phyloP scores from a whole-genome alignment of 2,113 vertebrate genomes.

The Calyptommatus sinebrachiatus region DNA sequence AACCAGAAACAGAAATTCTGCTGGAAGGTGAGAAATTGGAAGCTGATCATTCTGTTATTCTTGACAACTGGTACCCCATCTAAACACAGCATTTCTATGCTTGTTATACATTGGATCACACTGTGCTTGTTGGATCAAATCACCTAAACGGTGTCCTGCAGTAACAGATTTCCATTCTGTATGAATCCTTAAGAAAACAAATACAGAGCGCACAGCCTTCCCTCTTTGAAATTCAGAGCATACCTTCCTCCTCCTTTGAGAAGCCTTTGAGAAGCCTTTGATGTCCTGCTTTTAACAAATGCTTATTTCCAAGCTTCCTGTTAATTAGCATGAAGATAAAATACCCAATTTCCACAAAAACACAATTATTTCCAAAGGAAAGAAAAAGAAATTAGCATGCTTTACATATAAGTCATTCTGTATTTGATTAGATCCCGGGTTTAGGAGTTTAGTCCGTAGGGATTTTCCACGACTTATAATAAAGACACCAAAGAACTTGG shows the following conservation, averaged over 20 bases:
- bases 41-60: too few species aligned
- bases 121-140: too few species aligned
- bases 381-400: conserved; percentile 1
- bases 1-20: too few species aligned
- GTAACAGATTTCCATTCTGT: not conserved
- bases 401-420: conserved; percentile 14
- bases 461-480: not conserved
- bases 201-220: not conserved
- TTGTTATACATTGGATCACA: too few species aligned
- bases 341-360: conserved; percentile 30
- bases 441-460: not conserved
- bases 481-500: not conserved
- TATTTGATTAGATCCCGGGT: conserved; percentile 13
- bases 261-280: not conserved
- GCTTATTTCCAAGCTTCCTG: conserved; percentile 26
- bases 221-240: conserved; percentile 28
- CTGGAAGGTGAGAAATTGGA: too few species aligned
- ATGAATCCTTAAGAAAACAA: not conserved
- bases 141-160: not conserved
- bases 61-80: too few species aligned
- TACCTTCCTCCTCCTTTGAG: not conserved
- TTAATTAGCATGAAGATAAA: conserved; percentile 39
- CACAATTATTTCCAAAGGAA: not conserved
- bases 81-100: too few species aligned
- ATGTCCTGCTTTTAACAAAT: conserved; percentile 22